A percentile compares a stretch with the other conserved stretches of the same genome.
phyloP scores from a whole-genome alignment of 1,140 invertebrate genomes.

The Ctenoplectra terminalis region DNA sequence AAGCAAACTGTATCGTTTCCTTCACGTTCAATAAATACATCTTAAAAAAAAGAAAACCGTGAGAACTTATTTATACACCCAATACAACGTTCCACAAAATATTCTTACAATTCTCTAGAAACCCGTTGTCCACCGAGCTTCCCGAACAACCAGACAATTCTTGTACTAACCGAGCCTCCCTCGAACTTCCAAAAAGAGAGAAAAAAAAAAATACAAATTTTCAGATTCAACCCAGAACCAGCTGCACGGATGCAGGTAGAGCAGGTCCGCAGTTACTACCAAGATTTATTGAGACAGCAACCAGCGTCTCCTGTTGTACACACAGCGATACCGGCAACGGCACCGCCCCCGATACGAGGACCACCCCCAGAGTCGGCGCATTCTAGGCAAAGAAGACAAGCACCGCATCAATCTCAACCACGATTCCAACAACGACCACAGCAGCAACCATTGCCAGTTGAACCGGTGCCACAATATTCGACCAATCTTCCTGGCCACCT shows the following conservation, averaged over 20 bases:
- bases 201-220: not conserved
- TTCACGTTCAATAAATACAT: too few species aligned
- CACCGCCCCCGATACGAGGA: conserved; percentile 30
- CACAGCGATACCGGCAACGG: conserved; percentile 37
- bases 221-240: conserved; percentile 47
- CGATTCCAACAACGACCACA: conserved; percentile 39
- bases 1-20: too few species aligned
- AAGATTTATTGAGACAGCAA: not conserved
- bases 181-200: too few species aligned
- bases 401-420: conserved; percentile 43
- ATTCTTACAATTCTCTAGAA: too few species aligned
- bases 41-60: too few species aligned
- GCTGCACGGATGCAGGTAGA: conserved; percentile 21
- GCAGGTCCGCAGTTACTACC: conserved; percentile 21
- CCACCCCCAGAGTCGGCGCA: not conserved
- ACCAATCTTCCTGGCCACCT: conserved; percentile 74
- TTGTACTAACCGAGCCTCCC: too few species aligned
- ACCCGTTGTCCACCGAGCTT: too few species aligned
- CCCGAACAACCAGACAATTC: too few species aligned
- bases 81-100: too few species aligned
- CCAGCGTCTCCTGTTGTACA: conserved; percentile 23
- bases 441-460: conserved; percentile 64
- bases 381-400: conserved; percentile 61
- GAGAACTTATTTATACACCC: too few species aligned
- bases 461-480: conserved; percentile 76